Base-by-base conservation (phyloP, 1,140 invertebrate species). In the Apocrypta bakeri region DNA sequence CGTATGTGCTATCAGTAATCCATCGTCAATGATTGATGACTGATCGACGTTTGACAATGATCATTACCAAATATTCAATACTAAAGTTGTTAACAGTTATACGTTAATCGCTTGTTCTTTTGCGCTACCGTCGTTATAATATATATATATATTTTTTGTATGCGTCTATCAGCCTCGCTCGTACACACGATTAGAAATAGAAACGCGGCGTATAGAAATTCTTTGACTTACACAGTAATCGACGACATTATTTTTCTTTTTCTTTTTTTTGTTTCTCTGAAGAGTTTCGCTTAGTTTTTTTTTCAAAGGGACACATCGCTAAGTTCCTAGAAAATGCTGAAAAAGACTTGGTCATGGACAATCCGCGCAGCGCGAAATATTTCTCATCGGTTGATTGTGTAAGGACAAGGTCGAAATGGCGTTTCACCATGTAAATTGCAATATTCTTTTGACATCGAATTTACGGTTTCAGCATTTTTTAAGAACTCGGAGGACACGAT, bases 31-130 rank as follows among this genome's bases (percentile, higher is more conserved):
- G 63, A 79, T 24, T 83, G 71, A 79, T 75, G 75, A 79, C 27
- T 33, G 81, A 74, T 79, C 37, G 68, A 64, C 31, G 25, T 64
- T 79, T 63, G 81, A 82, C 68, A 82, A 66, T 78, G 66, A 79
- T 79, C 21, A 68, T 79, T 74, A 83, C 64, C 68, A 83, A 83
- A 74, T 78, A 82, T 79, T 73, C 40, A 79, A 79, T 83, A 74
- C 66, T 83, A 83, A 83, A 83, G 61, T 79, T 66, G 33, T 66
- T 74, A 79, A 83, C 56, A 79, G 63, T 80, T 80, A 75, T 27
- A 76, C 25, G 71, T 76, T 79, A 83, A 71, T 76, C 42, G 29
- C 66, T 69, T 80, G 31, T 33, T 64, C 48, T 72, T 61, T 83
- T 83, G 82, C 37, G 63, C 78, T 83, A 83, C 33, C 66, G 25